These are phyloP conservation scores for Perizoma affinitatum DNA, from an alignment of 2,888 invertebrate genomes.

Conservation along the genomic window DNA sequence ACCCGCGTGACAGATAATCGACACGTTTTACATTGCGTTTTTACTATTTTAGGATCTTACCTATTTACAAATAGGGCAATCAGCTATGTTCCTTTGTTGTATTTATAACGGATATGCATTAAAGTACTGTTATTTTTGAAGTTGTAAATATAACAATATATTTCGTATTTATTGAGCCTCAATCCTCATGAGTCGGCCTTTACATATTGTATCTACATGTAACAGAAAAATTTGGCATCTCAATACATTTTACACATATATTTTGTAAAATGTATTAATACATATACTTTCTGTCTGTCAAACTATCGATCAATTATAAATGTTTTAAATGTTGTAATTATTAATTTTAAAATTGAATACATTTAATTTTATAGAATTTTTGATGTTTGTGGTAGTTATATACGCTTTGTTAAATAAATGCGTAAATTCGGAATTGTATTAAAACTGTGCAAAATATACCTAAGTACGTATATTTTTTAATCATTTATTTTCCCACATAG, in stretches of 20 bases:
- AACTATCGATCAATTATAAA: slow-evolving; percentile 78
- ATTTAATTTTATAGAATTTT: slow-evolving; percentile 76
- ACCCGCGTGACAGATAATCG: too few species aligned
- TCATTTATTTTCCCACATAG: too few species aligned
- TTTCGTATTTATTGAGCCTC: background rate
- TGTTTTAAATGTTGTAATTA: slow-evolving; percentile 79
- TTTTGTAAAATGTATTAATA: too few species aligned
- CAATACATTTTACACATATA: too few species aligned
- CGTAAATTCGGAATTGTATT: slow-evolving; percentile 48
- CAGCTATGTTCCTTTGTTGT: too few species aligned
- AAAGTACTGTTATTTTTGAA: too few species aligned
- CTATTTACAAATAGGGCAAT: too few species aligned
- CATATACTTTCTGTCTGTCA: slow-evolving; percentile 36
- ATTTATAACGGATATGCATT: too few species aligned
- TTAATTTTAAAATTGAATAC: slow-evolving; percentile 71
- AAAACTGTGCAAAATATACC: slow-evolving; percentile 44
- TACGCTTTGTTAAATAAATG: slow-evolving; percentile 76
- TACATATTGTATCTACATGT: slow-evolving; percentile 19
- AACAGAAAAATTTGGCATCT: too few species aligned
- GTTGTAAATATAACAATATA: background rate
- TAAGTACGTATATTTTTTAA: too few species aligned
- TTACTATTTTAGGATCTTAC: too few species aligned
- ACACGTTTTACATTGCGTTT: too few species aligned
- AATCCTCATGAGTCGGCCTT: slow-evolving; percentile 38
- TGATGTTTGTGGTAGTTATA: slow-evolving; percentile 78